Evolutionary conservation across 2,888 invertebrate genomes (phyloP).

Genomic region (Chirona hameri): DNA sequence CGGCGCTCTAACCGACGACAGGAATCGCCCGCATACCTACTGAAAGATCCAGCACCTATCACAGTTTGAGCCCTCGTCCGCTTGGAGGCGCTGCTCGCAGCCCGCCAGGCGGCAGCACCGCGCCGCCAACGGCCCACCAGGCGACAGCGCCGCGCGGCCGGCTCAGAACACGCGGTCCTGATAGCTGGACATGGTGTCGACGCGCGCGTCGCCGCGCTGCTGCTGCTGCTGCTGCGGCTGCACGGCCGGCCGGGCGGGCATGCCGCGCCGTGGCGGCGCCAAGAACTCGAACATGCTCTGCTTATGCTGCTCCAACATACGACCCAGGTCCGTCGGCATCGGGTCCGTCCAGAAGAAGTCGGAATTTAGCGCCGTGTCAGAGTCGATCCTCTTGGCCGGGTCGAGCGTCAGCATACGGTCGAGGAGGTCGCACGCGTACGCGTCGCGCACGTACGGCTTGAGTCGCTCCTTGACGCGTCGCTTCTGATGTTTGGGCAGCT

Average conservation of each 20-base stretch:
- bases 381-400: constrained; percentile 80
- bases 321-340: constrained; percentile 83
- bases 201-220: not conserved
- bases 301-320: constrained; percentile 86
- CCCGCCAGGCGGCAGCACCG: no score
- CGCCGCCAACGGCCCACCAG: no score
- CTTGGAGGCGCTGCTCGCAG: no score
- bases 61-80: no score
- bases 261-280: constrained; percentile 64
- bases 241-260: constrained; percentile 12
- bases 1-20: no score
- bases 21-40: no score
- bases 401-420: constrained; percentile 89
- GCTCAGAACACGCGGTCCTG: constrained; percentile 28
- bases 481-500: constrained; percentile 80
- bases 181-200: constrained; percentile 27
- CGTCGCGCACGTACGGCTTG: constrained; percentile 84
- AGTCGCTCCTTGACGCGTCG: constrained; percentile 69
- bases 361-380: constrained; percentile 91
- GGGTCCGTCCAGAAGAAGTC: constrained; percentile 99
- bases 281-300: constrained; percentile 95
- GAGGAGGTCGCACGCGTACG: constrained; percentile 85
- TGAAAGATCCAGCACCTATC: no score
- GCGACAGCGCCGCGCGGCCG: not conserved
- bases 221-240: not conserved